These are phyloP conservation scores for Rhodinocichla rosea DNA, from an alignment of 2,113 vertebrate genomes.

Conservation along the genomic window DNA sequence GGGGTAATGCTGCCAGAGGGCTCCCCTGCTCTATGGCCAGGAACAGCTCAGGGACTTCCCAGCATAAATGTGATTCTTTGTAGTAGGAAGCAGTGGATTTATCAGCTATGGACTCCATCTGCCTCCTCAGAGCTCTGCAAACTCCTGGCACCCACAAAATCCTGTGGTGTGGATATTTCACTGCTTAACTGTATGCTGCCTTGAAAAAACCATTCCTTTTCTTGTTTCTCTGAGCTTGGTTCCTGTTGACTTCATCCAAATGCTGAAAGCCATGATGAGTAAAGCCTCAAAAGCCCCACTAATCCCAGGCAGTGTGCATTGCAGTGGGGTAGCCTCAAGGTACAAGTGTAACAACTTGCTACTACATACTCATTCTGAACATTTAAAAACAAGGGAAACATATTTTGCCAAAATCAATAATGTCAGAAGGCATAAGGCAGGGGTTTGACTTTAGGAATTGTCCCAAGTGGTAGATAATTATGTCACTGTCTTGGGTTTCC, in stretches of 20 bases:
- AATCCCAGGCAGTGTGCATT: background rate
- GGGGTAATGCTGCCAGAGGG: background rate
- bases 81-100: background rate
- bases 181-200: background rate
- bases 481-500: background rate
- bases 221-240: background rate
- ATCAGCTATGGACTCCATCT: background rate
- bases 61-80: background rate
- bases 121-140: background rate
- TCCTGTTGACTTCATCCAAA: background rate
- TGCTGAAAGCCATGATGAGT: background rate
- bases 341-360: background rate
- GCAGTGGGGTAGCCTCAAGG: background rate
- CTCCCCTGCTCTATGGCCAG: background rate
- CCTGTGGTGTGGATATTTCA: background rate
- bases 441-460: background rate
- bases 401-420: background rate
- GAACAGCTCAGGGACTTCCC: background rate
- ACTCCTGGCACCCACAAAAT: background rate
- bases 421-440: background rate
- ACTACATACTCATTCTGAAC: background rate
- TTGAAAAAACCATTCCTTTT: background rate
- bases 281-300: background rate
- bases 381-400: background rate
- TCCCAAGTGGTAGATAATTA: background rate